A percentile compares a stretch with the other conserved stretches of the same genome.
phyloP scores from a whole-genome alignment of 2,888 invertebrate species.

The Steinernema carpocapsae region DNA sequence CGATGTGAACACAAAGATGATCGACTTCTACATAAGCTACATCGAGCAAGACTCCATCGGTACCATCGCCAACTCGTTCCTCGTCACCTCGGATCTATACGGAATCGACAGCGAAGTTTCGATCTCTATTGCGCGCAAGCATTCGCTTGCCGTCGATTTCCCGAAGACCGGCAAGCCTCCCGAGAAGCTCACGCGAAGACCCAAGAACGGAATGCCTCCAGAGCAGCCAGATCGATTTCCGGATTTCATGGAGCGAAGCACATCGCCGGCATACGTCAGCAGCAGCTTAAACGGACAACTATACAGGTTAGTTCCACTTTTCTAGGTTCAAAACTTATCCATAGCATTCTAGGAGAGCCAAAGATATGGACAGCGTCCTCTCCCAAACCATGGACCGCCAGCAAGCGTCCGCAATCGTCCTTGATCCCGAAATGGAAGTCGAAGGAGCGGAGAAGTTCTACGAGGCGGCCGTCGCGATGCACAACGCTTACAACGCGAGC shows the following conservation, averaged over 20 bases:
- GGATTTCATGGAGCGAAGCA: slow-evolving; percentile 45
- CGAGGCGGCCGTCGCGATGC: too few species aligned
- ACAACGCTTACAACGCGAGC: slow-evolving; percentile 57
- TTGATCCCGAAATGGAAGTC: slow-evolving; percentile 42
- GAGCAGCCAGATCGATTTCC: slow-evolving; percentile 41
- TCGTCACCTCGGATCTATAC: slow-evolving; percentile 66
- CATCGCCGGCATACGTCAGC: slow-evolving; percentile 53
- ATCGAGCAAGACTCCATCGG: slow-evolving; percentile 67
- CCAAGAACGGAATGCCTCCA: slow-evolving; percentile 42
- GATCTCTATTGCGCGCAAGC: slow-evolving; percentile 58
- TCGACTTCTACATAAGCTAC: slow-evolving; percentile 67
- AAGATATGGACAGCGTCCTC: not conserved
- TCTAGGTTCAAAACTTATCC: too few species aligned
- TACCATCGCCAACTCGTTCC: slow-evolving; percentile 63
- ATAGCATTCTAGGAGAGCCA: slow-evolving; percentile 7
- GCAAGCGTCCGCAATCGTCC: slow-evolving; percentile 32
- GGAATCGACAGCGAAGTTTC: slow-evolving; percentile 54
- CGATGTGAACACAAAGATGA: slow-evolving; percentile 42
- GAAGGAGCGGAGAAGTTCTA: slow-evolving; percentile 52
- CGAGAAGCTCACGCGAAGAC: slow-evolving; percentile 33
- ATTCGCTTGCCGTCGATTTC: slow-evolving; percentile 64
- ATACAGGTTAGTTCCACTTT: too few species aligned
- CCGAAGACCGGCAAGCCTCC: slow-evolving; percentile 64
- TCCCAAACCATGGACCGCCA: not conserved
- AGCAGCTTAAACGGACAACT: slow-evolving; percentile 54